These are phyloP conservation scores for Alligator mississippiensis DNA, from an alignment of 2,113 vertebrate genomes.

Conservation along the genomic window DNA sequence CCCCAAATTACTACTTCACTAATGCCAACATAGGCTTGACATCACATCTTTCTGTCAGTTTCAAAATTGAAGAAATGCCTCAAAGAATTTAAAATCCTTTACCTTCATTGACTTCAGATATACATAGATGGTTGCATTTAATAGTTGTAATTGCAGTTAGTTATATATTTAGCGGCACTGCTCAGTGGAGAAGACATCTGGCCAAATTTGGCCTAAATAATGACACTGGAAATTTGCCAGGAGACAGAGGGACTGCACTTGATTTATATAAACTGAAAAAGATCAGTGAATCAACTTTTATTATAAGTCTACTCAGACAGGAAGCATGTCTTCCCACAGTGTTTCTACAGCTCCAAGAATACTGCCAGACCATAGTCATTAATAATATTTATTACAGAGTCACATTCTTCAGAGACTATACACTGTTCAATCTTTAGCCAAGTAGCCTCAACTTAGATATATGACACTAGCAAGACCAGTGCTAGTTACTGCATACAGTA, in stretches of 20 bases:
- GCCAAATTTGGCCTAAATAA: background rate
- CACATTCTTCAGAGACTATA: background rate
- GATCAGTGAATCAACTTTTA: background rate
- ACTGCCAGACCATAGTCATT: background rate
- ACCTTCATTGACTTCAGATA: background rate
- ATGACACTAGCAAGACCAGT: fast-evolving
- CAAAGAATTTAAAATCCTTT: background rate
- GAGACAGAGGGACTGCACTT: background rate
- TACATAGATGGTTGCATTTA: background rate
- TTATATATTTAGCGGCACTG: background rate
- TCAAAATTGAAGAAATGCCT: conserved; percentile 1
- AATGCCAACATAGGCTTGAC: background rate
- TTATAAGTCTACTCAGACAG: conserved; percentile 2
- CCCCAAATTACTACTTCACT: background rate
- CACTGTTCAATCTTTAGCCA: background rate
- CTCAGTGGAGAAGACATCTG: background rate
- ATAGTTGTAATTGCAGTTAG: conserved; percentile 1
- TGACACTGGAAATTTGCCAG: conserved; percentile 21
- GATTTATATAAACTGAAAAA: background rate
- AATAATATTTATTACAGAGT: background rate
- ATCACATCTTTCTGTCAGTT: background rate
- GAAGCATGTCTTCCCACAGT: background rate
- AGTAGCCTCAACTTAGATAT: background rate
- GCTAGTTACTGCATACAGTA: background rate
- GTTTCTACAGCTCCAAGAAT: background rate